phyloP scores from a whole-genome alignment of 92 coral and sea anemone genomes.

The Siderastrea siderea region DNA sequence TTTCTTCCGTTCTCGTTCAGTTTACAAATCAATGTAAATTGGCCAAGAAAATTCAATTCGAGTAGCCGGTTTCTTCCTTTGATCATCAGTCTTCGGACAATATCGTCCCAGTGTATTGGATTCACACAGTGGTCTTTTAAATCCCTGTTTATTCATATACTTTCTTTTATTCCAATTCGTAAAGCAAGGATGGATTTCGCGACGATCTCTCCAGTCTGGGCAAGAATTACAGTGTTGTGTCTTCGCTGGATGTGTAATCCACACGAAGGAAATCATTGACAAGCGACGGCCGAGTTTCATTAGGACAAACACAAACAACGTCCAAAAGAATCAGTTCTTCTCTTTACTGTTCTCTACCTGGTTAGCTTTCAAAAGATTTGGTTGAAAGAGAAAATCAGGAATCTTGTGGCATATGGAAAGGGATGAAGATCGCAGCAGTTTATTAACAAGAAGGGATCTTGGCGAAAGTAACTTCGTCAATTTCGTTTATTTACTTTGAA shows the following conservation, averaged over 20 bases:
- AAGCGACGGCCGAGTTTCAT: conserved; percentile 19
- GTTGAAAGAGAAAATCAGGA: conserved; percentile 17
- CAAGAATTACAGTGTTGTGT: conserved; percentile 10
- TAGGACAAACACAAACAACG: conserved; percentile 6
- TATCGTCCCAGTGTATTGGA: conserved; percentile 34
- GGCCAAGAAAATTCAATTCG: not conserved
- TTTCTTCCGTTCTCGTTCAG: conserved; percentile 28
- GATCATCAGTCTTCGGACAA: conserved; percentile 30
- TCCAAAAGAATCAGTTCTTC: not conserved
- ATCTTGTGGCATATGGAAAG: conserved; percentile 30
- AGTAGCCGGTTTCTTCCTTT: conserved; percentile 5
- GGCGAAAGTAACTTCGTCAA: conserved; percentile 28
- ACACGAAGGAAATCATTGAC: conserved; percentile 32
- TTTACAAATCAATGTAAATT: conserved; percentile 6
- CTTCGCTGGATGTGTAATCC: conserved; percentile 8
- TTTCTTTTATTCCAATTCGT: conserved; percentile 12
- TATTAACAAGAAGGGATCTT: conserved; percentile 23
- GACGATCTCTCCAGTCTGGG: not conserved
- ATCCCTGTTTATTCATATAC: conserved; percentile 12
- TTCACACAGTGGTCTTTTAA: conserved; percentile 20
- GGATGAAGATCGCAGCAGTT: conserved; percentile 7
- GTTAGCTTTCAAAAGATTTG: conserved; percentile 28
- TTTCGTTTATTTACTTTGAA: conserved; percentile 36
- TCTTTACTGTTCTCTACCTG: not conserved
- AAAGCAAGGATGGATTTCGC: conserved; percentile 27